A percentile compares a stretch with the other conserved stretches of the same genome.
Conservation (phyloP, 2,797 vertebrate species). For the Pygocentrus nattereri region DNA sequence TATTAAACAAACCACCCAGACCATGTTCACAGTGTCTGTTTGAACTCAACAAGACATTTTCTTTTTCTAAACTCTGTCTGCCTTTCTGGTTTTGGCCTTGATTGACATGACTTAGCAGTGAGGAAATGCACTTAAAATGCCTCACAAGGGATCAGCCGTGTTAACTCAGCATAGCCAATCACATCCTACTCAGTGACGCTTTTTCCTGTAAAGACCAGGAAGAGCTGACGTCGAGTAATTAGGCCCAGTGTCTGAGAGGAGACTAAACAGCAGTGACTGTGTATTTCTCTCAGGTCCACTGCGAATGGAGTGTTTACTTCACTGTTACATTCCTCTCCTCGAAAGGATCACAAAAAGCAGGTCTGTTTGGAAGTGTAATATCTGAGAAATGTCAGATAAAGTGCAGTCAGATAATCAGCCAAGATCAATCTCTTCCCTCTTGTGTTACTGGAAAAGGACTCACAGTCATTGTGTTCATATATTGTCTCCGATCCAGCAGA, state of each 20-base stretch:
- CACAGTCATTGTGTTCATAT: conserved; percentile 14
- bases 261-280: conserved; percentile 70
- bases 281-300: conserved; percentile 47
- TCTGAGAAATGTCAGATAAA: conserved; percentile 48
- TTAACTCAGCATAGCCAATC: conserved; percentile 27
- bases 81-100: conserved; percentile 24
- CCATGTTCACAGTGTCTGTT: neutral
- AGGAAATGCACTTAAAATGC: conserved; percentile 49
- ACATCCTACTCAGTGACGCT: conserved; percentile 61
- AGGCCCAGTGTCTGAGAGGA: conserved; percentile 63
- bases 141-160: conserved; percentile 41
- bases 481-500: conserved; percentile 3
- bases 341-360: conserved; percentile 51
- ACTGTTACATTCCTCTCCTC: conserved; percentile 52
- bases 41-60: conserved; percentile 45
- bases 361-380: conserved; percentile 46
- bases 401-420: conserved; percentile 39
- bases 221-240: conserved; percentile 56
- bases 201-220: conserved; percentile 53
- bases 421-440: conserved; percentile 37
- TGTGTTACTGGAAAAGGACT: conserved; percentile 11
- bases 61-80: conserved; percentile 14
- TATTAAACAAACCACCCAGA: conserved; percentile 21
- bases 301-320: conserved; percentile 54
- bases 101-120: conserved; percentile 45